Evolutionary conservation across 2,113 vertebrate genomes (phyloP), one percentile per base, ranked within the genome.

Genomic region (Siphamia tubifer): DNA sequence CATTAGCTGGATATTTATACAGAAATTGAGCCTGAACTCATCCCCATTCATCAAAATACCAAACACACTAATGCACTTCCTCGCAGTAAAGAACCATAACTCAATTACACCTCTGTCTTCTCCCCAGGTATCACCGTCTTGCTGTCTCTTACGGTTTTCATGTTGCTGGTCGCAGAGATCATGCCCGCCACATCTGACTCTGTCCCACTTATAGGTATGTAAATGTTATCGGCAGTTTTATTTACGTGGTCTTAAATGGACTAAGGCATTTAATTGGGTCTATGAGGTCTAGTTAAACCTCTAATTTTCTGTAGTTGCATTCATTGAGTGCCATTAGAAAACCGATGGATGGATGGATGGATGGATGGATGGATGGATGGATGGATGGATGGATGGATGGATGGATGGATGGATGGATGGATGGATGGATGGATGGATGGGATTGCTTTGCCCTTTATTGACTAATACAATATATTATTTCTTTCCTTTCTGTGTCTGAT

Each of bases 161-260:
- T 92, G 87, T 27, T 91, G 67, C 85, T 93, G 58, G 88, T 91
- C 0, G 89, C 87, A 38, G 87, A 92, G 71, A 91, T 92, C 66
- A 92, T 91, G 87, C 88, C 85, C 1, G 91, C 91, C 25, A 93
- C 91, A 0, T 93, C 91, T 0, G 91, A 93, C 85, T 93, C 91
- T 1, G 89, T 93, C 32, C 91, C 91, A 17, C 90, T 93, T 0
- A 93, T 93, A 74, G 91, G 91, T 93, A 80, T 1, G 78, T 71
- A 15, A 34, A 3, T 5, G 4, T 44, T 7, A 13, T 24, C 69
- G 25, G 13, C 8, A 7, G 11, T 39, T 55, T 44, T 20, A 3
- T 12, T 43, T 15, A 30, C 27, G 30, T 61, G 6, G n/a, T 24
- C n/a, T 5, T 23, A 44, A 27, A 34, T 21, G 6, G 43, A 2